Evolutionary conservation across 2,888 invertebrate genomes (phyloP).

Genomic region (Drosophila flavopinicola): DNA sequence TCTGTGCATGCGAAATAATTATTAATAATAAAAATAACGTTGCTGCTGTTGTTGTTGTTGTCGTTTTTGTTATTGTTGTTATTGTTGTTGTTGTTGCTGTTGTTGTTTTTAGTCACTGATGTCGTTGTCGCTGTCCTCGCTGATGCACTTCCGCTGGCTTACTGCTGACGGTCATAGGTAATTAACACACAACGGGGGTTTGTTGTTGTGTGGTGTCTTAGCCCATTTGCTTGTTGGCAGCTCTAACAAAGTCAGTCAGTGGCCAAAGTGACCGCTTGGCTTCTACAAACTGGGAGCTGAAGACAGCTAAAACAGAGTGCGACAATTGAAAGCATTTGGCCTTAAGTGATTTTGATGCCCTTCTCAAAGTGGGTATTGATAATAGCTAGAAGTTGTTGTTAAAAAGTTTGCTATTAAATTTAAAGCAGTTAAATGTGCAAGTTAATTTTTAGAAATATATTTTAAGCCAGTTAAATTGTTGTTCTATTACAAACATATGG

Average conservation of each 20-base stretch:
- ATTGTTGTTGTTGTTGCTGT: conserved; percentile 4
- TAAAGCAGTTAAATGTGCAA: too few relatives aligned
- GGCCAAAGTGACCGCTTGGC: conserved; percentile 40
- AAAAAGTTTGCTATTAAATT: too few relatives aligned
- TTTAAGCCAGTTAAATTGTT: too few relatives aligned
- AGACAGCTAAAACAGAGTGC: background rate
- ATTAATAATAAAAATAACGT: conserved; percentile 74
- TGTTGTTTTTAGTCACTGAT: conserved; percentile 1
- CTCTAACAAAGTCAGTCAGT: conserved; percentile 20
- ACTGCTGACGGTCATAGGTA: conserved; percentile 56
- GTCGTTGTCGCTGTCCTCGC: conserved; percentile 42
- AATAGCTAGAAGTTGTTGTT: too few relatives aligned
- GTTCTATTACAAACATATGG: too few relatives aligned
- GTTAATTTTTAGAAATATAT: too few relatives aligned
- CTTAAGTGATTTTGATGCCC: conserved; percentile 28
- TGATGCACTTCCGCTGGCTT: conserved; percentile 52
- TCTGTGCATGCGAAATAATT: conserved; percentile 69
- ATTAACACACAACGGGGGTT: conserved; percentile 59
- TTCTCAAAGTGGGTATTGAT: background rate
- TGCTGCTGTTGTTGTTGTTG: conserved; percentile 33
- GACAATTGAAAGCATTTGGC: conserved; percentile 35
- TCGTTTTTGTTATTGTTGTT: conserved; percentile 8
- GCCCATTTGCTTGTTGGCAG: too few relatives aligned
- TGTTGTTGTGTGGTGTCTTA: too few relatives aligned
- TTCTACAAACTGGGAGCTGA: conserved; percentile 3